Base-by-base conservation (phyloP, 2,888 invertebrate genomes). In the Eurytoma adleriae region DNA sequence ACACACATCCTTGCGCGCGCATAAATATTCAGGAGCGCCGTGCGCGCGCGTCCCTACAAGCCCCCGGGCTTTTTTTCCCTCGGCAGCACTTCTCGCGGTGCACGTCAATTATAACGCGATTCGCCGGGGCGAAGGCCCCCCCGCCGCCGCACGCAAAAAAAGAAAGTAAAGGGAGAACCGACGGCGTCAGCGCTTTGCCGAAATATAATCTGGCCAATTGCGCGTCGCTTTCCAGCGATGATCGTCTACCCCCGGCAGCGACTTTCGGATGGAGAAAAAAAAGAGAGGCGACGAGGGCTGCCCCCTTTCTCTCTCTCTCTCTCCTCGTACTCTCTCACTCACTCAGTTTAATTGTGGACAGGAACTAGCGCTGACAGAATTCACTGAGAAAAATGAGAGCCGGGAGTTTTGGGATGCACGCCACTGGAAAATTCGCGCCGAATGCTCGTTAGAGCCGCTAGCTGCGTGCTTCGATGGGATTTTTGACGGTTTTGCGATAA, bases 61-160 rank as follows among this genome's bases (percentile, higher is more conserved):
- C 40, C 12, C 50, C 40, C 48, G 30, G 30, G 30, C 30, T 18
- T 54, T 68, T 54, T 27, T 52, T 67, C 76, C 83, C 83, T 80
- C 83, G 78, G 30, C 30, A 30, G 30, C 30, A 30, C 4, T 30
- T 30, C 62, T 16, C 54, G 27, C 20, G 54, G 5, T 24, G 14
- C 77, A 74, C 74, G 77, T 82, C 82, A 80, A 80, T 80, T 83
- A 80, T 73, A 78, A 80, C 66, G 74, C 78, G 81, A 78, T 81
- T 78, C 61, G 68, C 80, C 16, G 13, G 59, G 4, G 20, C 54
- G 48, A 27, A n/a, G 30, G 48, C 30, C 30, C 30, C 30, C 30
- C 30, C n/a, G n/a, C n/a, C n/a, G 30, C 30, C 3, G 30, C 4
- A 30, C 4, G 30, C 2, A 13, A 14, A 61, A 62, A 73, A 50